Evolutionary conservation across 2,888 invertebrate genomes (phyloP).

Genomic region (Chymomyza procnemis): DNA sequence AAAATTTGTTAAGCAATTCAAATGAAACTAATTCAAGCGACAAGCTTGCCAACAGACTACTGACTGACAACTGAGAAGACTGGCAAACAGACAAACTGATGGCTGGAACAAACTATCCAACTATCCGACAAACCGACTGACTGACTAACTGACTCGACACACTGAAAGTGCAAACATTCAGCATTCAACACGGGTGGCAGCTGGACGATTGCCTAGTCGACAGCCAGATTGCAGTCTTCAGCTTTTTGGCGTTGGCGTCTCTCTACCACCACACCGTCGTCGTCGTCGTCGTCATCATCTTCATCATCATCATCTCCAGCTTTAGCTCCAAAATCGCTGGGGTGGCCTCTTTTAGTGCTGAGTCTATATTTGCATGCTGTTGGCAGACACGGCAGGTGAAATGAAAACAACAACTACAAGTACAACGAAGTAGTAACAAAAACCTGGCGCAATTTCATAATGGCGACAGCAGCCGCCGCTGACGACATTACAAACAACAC

Average conservation of each 20-base stretch:
- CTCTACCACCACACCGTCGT: too few species aligned
- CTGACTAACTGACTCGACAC: not conserved
- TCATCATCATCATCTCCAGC: not conserved
- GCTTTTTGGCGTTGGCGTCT: not conserved
- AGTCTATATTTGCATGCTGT: not conserved
- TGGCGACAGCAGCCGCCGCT: conserved; percentile 51
- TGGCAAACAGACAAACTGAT: not conserved
- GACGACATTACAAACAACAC: conserved; percentile 51
- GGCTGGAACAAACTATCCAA: not conserved
- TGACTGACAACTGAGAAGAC: not conserved
- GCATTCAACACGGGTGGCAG: conserved; percentile 24
- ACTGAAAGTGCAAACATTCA: not conserved
- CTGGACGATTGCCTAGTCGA: conserved; percentile 48
- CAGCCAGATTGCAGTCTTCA: conserved; percentile 37
- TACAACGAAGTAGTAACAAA: not conserved
- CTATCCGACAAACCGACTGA: too few species aligned
- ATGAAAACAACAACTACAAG: not conserved
- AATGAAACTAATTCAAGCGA: not conserved
- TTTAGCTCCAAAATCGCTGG: not conserved
- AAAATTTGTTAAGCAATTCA: not conserved
- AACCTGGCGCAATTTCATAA: conserved; percentile 57
- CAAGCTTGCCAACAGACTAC: not conserved
- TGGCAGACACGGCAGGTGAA: not conserved
- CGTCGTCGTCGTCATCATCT: not conserved
- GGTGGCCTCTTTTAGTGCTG: not conserved